A percentile compares a stretch with the other conserved stretches of the same genome.
These are phyloP conservation scores for Limanda limanda DNA, from an alignment of 2,113 vertebrate genomes.

Conservation along the genomic window DNA sequence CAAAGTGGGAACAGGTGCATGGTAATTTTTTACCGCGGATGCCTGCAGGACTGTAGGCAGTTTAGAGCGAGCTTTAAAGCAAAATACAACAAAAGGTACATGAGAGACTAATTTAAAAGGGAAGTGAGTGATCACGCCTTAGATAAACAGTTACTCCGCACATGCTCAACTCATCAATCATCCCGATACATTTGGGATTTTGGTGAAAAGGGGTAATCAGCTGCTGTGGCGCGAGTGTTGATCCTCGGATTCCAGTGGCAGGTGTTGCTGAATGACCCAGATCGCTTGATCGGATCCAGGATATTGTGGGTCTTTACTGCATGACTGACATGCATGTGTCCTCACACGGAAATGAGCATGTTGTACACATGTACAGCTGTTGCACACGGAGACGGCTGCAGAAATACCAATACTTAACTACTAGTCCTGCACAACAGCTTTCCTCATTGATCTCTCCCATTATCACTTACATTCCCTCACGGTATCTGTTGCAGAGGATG, in stretches of 20 bases:
- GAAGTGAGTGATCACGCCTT: slow-evolving; percentile 36
- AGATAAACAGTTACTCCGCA: slow-evolving; percentile 63
- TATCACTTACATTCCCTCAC: slow-evolving; percentile 43
- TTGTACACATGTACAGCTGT: slow-evolving; percentile 64
- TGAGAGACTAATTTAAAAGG: slow-evolving; percentile 27
- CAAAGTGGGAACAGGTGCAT: slow-evolving; percentile 73
- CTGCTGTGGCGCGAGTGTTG: slow-evolving; percentile 51
- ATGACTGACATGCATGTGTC: slow-evolving; percentile 47
- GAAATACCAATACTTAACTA: slow-evolving; percentile 40
- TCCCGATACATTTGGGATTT: slow-evolving; percentile 49
- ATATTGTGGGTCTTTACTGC: slow-evolving; percentile 57
- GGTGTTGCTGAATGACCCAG: slow-evolving; percentile 64
- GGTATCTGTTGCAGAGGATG: slow-evolving; percentile 29
- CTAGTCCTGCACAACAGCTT: slow-evolving; percentile 8
- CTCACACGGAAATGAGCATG: slow-evolving; percentile 61
- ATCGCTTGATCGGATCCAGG: slow-evolving; percentile 52
- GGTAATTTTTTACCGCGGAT: slow-evolving; percentile 24
- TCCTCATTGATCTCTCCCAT: slow-evolving; percentile 44
- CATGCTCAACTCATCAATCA: slow-evolving; percentile 66
- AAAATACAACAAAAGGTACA: slow-evolving; percentile 49
- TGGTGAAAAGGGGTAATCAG: slow-evolving; percentile 49
- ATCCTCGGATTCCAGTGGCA: slow-evolving; percentile 67
- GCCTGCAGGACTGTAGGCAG: background rate
- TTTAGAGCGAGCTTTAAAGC: slow-evolving; percentile 13
- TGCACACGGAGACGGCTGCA: slow-evolving; percentile 34